Conservation (phyloP, 2,113 vertebrate genomes). For the Podarcis cretensis region DNA sequence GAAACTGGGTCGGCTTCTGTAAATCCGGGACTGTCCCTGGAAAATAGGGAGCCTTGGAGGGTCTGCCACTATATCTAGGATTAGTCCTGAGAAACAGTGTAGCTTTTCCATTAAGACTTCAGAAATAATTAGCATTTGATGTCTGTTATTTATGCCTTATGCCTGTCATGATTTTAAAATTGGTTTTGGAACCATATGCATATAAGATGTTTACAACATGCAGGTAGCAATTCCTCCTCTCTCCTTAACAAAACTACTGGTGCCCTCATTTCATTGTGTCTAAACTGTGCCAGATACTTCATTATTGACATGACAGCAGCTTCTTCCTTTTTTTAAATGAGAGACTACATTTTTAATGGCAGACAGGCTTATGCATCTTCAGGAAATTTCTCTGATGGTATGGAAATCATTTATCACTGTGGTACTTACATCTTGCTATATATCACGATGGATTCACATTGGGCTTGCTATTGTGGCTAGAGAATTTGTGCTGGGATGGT, state of each 20-base stretch:
- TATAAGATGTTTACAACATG: neutral
- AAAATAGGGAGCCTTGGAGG: no score
- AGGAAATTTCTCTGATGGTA: constrained; percentile 35
- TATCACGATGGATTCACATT: neutral
- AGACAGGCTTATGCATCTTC: neutral
- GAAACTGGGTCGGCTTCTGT: no score
- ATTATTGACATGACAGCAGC: neutral
- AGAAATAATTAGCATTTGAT: neutral
- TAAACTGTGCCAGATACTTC: constrained; percentile 5
- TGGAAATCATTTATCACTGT: neutral
- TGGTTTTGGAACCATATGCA: neutral
- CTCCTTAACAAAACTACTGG: neutral
- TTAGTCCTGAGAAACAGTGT: neutral
- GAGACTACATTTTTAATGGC: constrained; percentile 24
- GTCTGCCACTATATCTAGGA: neutral
- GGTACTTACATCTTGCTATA: neutral
- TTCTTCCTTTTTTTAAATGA: neutral
- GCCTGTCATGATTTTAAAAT: neutral
- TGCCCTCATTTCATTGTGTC: neutral
- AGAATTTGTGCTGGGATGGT: neutral
- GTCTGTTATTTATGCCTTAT: neutral
- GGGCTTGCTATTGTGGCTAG: neutral
- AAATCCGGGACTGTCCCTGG: no score
- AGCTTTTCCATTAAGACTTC: neutral
- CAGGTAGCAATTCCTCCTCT: neutral